These are phyloP conservation scores for Phrynocephalus vlangalii DNA, from an alignment of 2,797 vertebrate genomes.

Conservation along the genomic window DNA sequence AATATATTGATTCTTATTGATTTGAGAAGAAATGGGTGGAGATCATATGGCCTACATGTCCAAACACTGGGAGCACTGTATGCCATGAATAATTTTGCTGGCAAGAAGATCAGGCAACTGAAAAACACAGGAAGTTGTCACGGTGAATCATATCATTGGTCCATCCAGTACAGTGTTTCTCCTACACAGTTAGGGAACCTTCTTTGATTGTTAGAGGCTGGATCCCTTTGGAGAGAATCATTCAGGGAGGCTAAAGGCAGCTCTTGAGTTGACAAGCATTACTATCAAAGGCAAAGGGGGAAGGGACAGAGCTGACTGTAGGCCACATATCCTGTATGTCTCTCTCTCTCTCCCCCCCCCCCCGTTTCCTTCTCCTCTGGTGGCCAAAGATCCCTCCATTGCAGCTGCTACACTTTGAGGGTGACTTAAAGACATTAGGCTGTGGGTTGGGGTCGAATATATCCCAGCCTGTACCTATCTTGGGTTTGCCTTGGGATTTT, in stretches of 20 bases:
- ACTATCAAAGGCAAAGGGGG: background rate
- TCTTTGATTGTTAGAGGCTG: background rate
- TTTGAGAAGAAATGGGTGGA: background rate
- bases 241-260: background rate
- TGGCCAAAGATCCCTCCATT: background rate
- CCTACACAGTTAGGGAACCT: conserved; percentile 2
- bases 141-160: too few species aligned
- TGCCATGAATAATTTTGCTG: background rate
- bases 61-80: background rate
- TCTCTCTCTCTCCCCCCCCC: too few species aligned
- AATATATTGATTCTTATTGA: background rate
- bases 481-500: background rate
- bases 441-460: too few species aligned
- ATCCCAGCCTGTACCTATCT: background rate
- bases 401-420: background rate
- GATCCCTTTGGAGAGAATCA: background rate
- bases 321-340: too few species aligned
- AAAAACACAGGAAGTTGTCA: background rate
- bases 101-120: background rate
- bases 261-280: background rate
- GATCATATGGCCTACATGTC: background rate
- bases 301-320: background rate
- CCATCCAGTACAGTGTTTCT: too few species aligned
- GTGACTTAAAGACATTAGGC: too few species aligned
- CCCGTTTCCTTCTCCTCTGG: background rate